Base-by-base conservation (phyloP, 1,140 invertebrate species). In the Hyposmocoma kahamanoa region DNA sequence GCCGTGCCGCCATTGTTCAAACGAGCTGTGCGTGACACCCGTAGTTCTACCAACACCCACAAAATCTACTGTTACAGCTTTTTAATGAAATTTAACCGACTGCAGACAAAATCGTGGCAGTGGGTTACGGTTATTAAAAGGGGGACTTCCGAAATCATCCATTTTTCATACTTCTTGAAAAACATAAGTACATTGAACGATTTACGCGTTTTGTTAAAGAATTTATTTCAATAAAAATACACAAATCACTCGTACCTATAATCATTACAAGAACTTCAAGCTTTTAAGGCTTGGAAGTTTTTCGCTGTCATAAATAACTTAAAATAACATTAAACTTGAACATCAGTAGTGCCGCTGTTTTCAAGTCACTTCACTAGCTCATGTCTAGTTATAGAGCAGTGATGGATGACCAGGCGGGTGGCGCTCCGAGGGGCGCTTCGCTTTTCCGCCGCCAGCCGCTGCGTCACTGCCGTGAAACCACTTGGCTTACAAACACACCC, bases 1-100 rank as follows among this genome's bases (percentile, higher is more conserved):
- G 72, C 64, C 56, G 32, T 15, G 32, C 2, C 68, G 67, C 72
- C 62, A 79, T 76, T 78, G 76, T 78, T 71, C 67, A 70, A 71
- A 71, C 62, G 69, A 66, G 64, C 61, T 52, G 59, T 67, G 66
- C 62, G 66, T 69, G 72, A 67, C 65, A 66, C 60, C 55, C 63
- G 67, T 75, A 80, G 66, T 79, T 76, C 57, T 66, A 59, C 53
- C 49, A 43, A 47, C 43, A 30, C 28, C 28, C 28, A 10, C 28
- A 8, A n/a, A 10, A 13, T 10, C 28, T 30, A 17, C 32, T 36
- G 18, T 13, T 59, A n/a, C 51, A 15, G 56, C 49, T 45, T 56
- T 36, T 36, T 36, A 36, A 36, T 36, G 32, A 53, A 59, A 60
- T 59, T 63, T 51, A 48, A 67, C 59, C 54, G 54, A 51, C 54